phyloP scores from a whole-genome alignment of 1,140 invertebrate genomes.

The Colletes latitarsis region DNA sequence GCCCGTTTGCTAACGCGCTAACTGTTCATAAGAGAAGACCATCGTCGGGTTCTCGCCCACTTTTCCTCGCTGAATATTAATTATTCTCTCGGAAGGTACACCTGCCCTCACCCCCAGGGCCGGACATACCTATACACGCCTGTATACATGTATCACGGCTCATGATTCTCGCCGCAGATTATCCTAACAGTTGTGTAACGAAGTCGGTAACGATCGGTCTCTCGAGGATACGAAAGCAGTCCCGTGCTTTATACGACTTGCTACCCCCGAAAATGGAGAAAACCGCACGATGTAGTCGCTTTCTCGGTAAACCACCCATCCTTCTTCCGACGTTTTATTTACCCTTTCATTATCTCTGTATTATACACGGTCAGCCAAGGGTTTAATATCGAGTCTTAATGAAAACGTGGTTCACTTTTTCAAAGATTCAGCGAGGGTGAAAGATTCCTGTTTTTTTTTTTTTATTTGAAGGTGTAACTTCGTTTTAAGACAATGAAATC shows the following conservation, averaged over 20 bases:
- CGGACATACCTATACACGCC: constrained; percentile 43
- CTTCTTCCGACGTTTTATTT: neutral
- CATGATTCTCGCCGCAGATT: constrained; percentile 64
- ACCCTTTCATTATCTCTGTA: too few species aligned
- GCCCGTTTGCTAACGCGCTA: constrained; percentile 67
- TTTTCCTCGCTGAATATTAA: constrained; percentile 74
- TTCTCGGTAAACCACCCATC: neutral
- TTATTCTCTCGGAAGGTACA: constrained; percentile 65
- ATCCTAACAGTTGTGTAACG: constrained; percentile 65
- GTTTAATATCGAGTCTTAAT: too few species aligned
- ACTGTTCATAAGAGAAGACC: constrained; percentile 65
- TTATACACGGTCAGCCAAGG: too few species aligned
- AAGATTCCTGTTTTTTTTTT: too few species aligned
- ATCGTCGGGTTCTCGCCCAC: constrained; percentile 56
- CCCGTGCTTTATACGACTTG: constrained; percentile 4
- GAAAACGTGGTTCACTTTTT: too few species aligned
- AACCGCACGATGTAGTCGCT: neutral
- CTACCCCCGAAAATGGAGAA: neutral
- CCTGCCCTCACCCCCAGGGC: constrained; percentile 58
- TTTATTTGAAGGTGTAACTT: too few species aligned
- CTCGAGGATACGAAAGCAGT: constrained; percentile 31
- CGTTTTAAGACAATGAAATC: too few species aligned
- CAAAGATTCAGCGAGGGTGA: too few species aligned
- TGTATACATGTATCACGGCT: constrained; percentile 49
- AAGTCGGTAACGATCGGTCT: constrained; percentile 62